Base-by-base conservation (phyloP, 2,113 vertebrate genomes). In the Platycercus adscitus region DNA sequence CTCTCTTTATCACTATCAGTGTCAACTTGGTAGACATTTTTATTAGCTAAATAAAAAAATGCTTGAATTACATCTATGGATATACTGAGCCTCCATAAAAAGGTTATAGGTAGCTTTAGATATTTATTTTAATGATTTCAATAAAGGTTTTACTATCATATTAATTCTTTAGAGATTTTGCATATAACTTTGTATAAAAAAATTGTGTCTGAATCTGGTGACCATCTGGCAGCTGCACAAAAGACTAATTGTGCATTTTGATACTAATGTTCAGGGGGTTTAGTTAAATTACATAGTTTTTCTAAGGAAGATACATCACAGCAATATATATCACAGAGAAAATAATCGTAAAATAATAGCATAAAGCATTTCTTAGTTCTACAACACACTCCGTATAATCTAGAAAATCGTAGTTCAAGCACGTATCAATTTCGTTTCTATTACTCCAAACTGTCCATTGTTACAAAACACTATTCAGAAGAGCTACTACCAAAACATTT, bases 1-100 rank as follows among this genome's bases (percentile, higher is more conserved):
- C 29, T 61, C 37, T 90, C 68, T 95, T 88, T 91, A 93, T 91
- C 79, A 90, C 28, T 69, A 83, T 93, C 53, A 92, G 11, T 88
- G 79, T 83, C 82, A 70, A 46, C 65, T 82, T 83, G 24, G 37
- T 63, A 80, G 88, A 93, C 53, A 91, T 77, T 90, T 94, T 95
- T 86, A 83, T 91, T 88, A 86, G n/a, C 21, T 80, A 86, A 82
- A 93, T 75, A 61, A 85, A 91, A 91, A 91, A 76, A 35, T 6
- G 3, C 17, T 77, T 88, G 44, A 81, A 49, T 91, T 93, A 65
- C 17, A 77, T 65, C 35, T 58, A 28, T 29, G 33, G 23, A 63
- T 83, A 83, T 53, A 88, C 19, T 66, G 4, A 46, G 41, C n/a
- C 15, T 81, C 44, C 17, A 70, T 77, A 29, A 94, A 89, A 58